Evolutionary conservation across 2,888 invertebrate genomes (phyloP).

Genomic region (Rotaria sp.): DNA sequence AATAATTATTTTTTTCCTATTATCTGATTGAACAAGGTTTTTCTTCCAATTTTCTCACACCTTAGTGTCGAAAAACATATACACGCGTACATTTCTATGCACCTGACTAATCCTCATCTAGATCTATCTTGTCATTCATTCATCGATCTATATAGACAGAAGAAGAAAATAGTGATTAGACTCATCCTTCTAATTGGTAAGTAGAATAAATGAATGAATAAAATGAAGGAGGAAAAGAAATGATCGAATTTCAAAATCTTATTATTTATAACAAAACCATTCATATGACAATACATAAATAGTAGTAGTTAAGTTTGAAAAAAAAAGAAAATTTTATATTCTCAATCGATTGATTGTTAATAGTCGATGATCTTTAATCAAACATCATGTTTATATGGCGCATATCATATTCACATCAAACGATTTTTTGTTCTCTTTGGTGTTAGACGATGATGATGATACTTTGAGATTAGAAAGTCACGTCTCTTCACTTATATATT

Average conservation of each 20-base stretch:
- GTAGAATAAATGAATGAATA: not conserved
- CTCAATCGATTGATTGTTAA: not conserved
- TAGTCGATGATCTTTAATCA: conserved; percentile 2
- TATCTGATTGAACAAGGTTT: not conserved
- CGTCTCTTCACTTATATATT: not conserved
- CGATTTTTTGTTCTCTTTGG: conserved; percentile 3
- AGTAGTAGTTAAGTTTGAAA: not conserved
- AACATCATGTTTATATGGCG: not conserved
- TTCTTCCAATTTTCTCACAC: not conserved
- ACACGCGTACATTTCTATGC: not conserved
- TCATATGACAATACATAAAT: not conserved
- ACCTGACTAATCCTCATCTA: conserved; percentile 2
- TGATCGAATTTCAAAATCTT: not conserved
- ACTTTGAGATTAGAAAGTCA: conserved; percentile 9
- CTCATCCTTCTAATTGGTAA: not conserved
- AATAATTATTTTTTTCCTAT: not conserved
- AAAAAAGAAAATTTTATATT: not conserved
- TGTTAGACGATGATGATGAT: conserved; percentile 9
- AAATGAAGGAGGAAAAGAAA: not conserved
- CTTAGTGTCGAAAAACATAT: not conserved
- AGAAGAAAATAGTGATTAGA: not conserved
- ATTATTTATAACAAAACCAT: too few relatives aligned
- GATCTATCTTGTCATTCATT: conserved; percentile 14
- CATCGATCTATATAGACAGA: not conserved
- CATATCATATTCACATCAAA: conserved; percentile 10